Conservation (phyloP, 1,140 invertebrate species). For the Drosophila kikkawai region DNA sequence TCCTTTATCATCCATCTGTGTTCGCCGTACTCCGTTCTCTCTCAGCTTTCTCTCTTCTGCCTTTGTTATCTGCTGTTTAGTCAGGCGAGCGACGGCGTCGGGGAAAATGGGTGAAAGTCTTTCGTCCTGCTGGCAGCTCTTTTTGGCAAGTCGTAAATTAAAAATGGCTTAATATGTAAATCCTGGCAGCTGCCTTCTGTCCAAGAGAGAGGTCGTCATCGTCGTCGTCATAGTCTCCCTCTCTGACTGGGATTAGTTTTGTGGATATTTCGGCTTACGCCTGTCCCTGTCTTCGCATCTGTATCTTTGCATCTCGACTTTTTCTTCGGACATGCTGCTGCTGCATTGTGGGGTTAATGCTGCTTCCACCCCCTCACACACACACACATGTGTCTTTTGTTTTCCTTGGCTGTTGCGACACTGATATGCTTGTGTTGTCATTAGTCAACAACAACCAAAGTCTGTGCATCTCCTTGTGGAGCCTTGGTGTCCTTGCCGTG, state of each 20-base stretch:
- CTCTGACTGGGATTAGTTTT: slow-evolving; percentile 70
- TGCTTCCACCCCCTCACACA: not conserved
- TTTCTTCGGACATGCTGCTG: slow-evolving; percentile 65
- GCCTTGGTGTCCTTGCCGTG: slow-evolving; percentile 1
- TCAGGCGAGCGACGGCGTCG: slow-evolving; percentile 45
- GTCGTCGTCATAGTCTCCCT: not conserved
- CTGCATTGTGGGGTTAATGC: slow-evolving; percentile 48
- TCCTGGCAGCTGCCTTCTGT: slow-evolving; percentile 60
- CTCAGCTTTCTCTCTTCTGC: not conserved
- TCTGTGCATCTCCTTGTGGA: slow-evolving; percentile 1
- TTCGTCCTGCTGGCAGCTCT: slow-evolving; percentile 57
- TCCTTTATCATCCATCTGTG: slow-evolving; percentile 75
- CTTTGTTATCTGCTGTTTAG: slow-evolving; percentile 77
- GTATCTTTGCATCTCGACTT: slow-evolving; percentile 46
- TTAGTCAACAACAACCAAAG: slow-evolving; percentile 40
- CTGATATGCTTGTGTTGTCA: slow-evolving; percentile 64
- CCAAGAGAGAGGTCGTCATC: slow-evolving; percentile 17
- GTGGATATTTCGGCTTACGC: slow-evolving; percentile 78
- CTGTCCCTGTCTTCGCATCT: slow-evolving; percentile 58
- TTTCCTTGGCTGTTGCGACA: slow-evolving; percentile 57
- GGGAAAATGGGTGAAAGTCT: slow-evolving; percentile 30
- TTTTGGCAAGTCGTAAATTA: slow-evolving; percentile 81
- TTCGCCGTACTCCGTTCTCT: not conserved
- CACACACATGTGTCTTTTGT: slow-evolving; percentile 28
- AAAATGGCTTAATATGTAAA: slow-evolving; percentile 84